phyloP scores from a whole-genome alignment of 2,113 vertebrate genomes.

The Plectropomus leopardus region DNA sequence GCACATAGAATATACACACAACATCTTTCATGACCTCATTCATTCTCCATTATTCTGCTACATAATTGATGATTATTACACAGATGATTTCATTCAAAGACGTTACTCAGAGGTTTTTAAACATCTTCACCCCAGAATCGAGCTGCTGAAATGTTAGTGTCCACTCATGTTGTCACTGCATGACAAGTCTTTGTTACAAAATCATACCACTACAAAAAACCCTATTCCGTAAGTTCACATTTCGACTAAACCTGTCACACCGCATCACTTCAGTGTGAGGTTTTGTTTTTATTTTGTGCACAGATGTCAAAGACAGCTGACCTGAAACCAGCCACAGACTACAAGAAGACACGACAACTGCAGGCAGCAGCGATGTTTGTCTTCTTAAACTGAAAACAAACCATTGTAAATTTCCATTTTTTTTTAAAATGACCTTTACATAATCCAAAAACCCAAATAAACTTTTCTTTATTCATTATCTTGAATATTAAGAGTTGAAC shows the following conservation, averaged over 20 bases:
- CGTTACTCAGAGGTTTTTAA: background rate
- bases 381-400: background rate
- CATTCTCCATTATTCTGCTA: conserved; percentile 28
- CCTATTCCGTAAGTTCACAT: conserved; percentile 1
- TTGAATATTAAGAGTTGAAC: background rate
- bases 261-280: conserved; percentile 10
- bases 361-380: background rate
- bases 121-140: background rate
- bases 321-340: conserved; percentile 20
- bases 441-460: background rate
- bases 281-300: conserved; percentile 29
- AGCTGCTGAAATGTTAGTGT: background rate
- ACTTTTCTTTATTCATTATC: background rate
- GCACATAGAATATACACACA: conserved; percentile 10
- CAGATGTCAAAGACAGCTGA: conserved; percentile 30
- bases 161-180: background rate
- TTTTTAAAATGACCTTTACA: no score
- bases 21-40: conserved; percentile 13
- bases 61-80: conserved; percentile 38
- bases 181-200: background rate
- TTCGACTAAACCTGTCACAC: conserved; percentile 17
- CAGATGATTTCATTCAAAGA: conserved; percentile 27
- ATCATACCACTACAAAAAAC: conserved; percentile 1
- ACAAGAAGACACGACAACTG: background rate
- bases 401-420: background rate